Percentiles rank a stretch among this genome's conserved stretches.
Evolutionary conservation across 2,888 invertebrate species (phyloP).

Genomic region (Drosophila neotestacea): DNA sequence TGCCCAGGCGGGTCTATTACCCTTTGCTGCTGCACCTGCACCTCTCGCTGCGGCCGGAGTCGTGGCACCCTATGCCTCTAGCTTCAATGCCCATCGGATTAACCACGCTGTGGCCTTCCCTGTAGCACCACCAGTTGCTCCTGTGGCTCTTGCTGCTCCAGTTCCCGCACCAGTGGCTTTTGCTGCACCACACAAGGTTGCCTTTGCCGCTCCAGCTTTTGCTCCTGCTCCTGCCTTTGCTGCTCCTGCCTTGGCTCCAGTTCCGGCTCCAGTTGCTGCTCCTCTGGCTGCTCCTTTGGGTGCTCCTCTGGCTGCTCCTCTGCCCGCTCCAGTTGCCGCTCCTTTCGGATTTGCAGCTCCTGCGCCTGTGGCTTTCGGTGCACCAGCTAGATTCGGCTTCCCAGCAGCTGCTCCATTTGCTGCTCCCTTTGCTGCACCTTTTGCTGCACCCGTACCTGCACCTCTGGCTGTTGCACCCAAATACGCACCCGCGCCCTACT

Average conservation of each 20-base stretch:
- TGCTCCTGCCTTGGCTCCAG: conserved; percentile 36
- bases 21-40: conserved; percentile 83
- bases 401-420: conserved; percentile 29
- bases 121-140: conserved; percentile 72
- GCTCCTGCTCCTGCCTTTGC: conserved; percentile 60
- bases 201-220: conserved; percentile 57
- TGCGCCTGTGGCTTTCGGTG: conserved; percentile 35
- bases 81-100: conserved; percentile 90
- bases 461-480: conserved; percentile 55
- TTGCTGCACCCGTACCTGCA: conserved; percentile 52
- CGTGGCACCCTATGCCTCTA: conserved; percentile 90
- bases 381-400: conserved; percentile 58
- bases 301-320: conserved; percentile 47
- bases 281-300: conserved; percentile 60
- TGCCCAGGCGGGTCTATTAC: conserved; percentile 85
- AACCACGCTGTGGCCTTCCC: conserved; percentile 92
- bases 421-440: conserved; percentile 35
- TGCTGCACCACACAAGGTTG: conserved; percentile 61
- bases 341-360: conserved; percentile 41
- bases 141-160: conserved; percentile 50
- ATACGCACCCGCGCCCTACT: conserved; percentile 66
- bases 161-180: conserved; percentile 55
- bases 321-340: conserved; percentile 21
- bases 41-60: conserved; percentile 81
- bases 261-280: conserved; percentile 41